Percentiles rank a stretch among this genome's conserved stretches.
phyloP scores from a whole-genome alignment of 2,113 vertebrate species.

The Crotalus tigris region DNA sequence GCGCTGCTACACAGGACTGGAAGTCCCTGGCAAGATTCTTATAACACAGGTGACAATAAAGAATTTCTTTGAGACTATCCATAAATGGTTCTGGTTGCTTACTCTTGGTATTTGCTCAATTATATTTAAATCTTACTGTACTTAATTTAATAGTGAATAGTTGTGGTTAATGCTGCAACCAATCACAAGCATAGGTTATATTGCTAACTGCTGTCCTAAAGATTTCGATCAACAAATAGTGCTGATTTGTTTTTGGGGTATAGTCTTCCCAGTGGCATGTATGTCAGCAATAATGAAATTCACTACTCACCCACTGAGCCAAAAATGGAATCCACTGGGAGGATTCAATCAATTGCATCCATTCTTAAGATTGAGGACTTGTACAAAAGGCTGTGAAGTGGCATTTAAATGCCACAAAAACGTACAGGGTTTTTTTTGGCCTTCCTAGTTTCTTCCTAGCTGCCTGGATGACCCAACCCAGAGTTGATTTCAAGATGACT shows the following conservation, averaged over 20 bases:
- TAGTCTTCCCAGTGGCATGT: neutral
- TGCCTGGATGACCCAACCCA: neutral
- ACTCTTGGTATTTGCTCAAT: neutral
- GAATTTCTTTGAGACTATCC: neutral
- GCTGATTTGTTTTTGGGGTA: neutral
- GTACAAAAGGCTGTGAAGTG: neutral
- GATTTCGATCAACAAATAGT: neutral
- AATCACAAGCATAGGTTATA: neutral
- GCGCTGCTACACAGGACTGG: no score
- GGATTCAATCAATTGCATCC: neutral
- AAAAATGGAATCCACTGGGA: neutral
- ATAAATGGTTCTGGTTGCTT: neutral
- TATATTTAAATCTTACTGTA: neutral
- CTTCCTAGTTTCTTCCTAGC: neutral
- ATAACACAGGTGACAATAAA: neutral
- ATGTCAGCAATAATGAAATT: neutral
- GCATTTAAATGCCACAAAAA: neutral
- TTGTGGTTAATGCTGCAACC: neutral
- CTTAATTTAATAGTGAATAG: neutral
- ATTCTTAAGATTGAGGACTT: neutral
- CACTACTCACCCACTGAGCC: neutral
- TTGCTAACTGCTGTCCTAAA: neutral
- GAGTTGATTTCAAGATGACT: neutral
- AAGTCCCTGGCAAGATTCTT: neutral
- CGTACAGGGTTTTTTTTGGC: neutral